phyloP scores from a whole-genome alignment of 2,797 vertebrate genomes.

The Sciaenops ocellatus region DNA sequence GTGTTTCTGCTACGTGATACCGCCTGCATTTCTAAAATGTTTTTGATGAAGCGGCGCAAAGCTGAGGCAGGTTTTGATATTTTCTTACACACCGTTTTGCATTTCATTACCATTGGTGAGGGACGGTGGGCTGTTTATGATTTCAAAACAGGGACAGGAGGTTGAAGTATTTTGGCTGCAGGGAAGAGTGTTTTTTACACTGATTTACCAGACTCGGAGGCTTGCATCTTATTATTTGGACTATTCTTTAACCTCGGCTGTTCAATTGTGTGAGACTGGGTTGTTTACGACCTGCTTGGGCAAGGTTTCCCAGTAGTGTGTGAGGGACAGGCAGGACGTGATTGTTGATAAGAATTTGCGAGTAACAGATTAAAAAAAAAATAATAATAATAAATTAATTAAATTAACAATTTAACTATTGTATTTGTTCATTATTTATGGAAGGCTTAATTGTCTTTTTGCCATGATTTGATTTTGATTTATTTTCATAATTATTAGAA shows the following conservation, averaged over 20 bases:
- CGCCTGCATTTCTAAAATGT: slow-evolving; percentile 73
- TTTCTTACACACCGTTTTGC: slow-evolving; percentile 79
- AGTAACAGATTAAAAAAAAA: neutral
- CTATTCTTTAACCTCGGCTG: slow-evolving; percentile 87
- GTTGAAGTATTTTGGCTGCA: slow-evolving; percentile 84
- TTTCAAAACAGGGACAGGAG: slow-evolving; percentile 82
- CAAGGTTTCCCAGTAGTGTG: slow-evolving; percentile 68
- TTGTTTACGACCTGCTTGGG: slow-evolving; percentile 74
- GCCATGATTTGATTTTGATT: neutral
- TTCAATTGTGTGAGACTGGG: slow-evolving; percentile 84
- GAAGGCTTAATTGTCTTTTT: neutral
- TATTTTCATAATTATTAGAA: neutral
- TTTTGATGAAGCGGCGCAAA: slow-evolving; percentile 60
- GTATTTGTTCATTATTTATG: neutral
- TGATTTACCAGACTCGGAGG: slow-evolving; percentile 85
- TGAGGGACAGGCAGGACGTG: slow-evolving; percentile 27
- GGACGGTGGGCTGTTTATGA: slow-evolving; percentile 77
- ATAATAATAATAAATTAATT: neutral
- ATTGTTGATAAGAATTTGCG: neutral
- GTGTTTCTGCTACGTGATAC: slow-evolving; percentile 81
- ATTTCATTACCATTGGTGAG: slow-evolving; percentile 81
- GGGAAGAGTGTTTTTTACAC: slow-evolving; percentile 84
- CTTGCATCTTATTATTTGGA: slow-evolving; percentile 86
- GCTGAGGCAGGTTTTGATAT: slow-evolving; percentile 57
- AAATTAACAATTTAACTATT: neutral